phyloP scores from a whole-genome alignment of 1,140 invertebrate species.

The Meloidogyne hapla region DNA sequence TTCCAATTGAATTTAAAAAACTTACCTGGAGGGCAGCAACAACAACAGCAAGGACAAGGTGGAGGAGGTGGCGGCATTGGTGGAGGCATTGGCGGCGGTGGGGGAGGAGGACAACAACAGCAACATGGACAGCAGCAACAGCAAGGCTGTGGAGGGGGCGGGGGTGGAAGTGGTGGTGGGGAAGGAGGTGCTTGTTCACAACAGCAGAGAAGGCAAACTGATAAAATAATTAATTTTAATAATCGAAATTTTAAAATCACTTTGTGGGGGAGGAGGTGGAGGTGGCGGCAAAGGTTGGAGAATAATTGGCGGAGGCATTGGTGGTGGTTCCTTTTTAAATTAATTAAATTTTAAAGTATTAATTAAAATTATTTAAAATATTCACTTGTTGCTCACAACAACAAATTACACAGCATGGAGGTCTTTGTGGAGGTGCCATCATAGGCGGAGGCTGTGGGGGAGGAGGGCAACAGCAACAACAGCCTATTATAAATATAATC shows the following conservation, averaged over 20 bases:
- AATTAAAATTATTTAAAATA: not conserved
- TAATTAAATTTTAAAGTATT: not conserved
- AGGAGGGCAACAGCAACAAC: conserved; percentile 25
- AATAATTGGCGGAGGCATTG: conserved; percentile 24
- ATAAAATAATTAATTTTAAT: not conserved
- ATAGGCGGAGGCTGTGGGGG: conserved; percentile 1
- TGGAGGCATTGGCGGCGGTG: not conserved
- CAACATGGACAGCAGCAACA: conserved; percentile 25
- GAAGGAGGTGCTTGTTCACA: conserved; percentile 13
- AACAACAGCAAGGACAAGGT: conserved; percentile 28
- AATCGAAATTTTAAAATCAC: not conserved
- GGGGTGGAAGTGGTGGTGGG: not conserved
- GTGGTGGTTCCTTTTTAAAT: conserved; percentile 26
- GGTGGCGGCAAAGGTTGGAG: conserved; percentile 21
- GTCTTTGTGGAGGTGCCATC: not conserved
- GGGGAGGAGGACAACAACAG: conserved; percentile 21
- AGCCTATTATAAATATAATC: conserved; percentile 9
- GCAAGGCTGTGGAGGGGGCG: conserved; percentile 8
- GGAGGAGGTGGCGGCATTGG: conserved; percentile 13
- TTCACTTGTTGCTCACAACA: conserved; percentile 8
- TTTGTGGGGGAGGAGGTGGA: conserved; percentile 19
- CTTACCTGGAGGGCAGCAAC: conserved; percentile 7
- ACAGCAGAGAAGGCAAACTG: conserved; percentile 26
- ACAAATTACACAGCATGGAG: conserved; percentile 24
- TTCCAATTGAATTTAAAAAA: not conserved